phyloP scores from a whole-genome alignment of 2,888 invertebrate genomes.

The Vandiemenella viatica region DNA sequence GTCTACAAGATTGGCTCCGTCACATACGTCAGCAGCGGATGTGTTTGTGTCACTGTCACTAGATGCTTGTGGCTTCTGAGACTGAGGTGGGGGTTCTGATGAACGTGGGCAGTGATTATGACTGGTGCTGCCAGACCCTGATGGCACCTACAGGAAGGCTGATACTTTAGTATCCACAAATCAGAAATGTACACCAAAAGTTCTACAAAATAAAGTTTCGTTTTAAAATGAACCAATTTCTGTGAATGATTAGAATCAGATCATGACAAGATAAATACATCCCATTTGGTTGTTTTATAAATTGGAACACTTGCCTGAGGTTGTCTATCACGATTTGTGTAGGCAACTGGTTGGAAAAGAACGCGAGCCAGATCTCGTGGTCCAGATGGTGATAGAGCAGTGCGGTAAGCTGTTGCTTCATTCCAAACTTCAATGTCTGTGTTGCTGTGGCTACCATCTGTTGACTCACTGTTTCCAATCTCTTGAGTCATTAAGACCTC shows the following conservation, averaged over 20 bases:
- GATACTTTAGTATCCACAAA: too few species aligned
- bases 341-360: conserved; percentile 20
- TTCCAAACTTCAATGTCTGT: conserved; percentile 78
- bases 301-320: too few species aligned
- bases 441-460: conserved; percentile 38
- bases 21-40: conserved; percentile 21
- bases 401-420: conserved; percentile 53
- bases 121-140: conserved; percentile 12
- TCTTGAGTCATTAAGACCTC: conserved; percentile 68
- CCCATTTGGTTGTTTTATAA: too few species aligned
- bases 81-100: conserved; percentile 28
- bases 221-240: too few species aligned
- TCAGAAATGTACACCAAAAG: too few species aligned
- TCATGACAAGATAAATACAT: conserved; percentile 8
- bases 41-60: conserved; percentile 12
- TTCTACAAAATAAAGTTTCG: too few species aligned
- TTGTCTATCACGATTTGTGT: too few species aligned
- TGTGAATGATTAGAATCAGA: too few species aligned
- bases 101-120: conserved; percentile 15
- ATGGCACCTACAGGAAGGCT: too few species aligned
- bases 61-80: too few species aligned
- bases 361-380: conserved; percentile 36
- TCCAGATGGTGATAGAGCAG: conserved; percentile 37
- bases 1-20: conserved; percentile 38
- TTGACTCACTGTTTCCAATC: conserved; percentile 14